Evolutionary conservation across 2,797 vertebrate species (phyloP).

Genomic region (Spinus pinus): DNA sequence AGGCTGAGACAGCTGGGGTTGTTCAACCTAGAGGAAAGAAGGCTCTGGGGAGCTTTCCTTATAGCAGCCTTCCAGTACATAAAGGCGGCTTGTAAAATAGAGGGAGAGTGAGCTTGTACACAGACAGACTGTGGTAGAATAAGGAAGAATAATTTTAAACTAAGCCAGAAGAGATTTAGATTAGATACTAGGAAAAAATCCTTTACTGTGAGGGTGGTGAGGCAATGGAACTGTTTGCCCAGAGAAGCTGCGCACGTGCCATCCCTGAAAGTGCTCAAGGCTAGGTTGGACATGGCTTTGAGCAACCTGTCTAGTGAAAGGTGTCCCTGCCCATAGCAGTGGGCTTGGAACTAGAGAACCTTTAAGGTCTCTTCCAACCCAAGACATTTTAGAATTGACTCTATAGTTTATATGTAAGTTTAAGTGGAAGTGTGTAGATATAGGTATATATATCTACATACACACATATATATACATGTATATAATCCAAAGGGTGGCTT

Average conservation of each 20-base stretch:
- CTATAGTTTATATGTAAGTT: not conserved
- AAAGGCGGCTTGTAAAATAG: not conserved
- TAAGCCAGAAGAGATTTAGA: not conserved
- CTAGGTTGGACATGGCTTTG: not conserved
- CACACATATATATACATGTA: not conserved
- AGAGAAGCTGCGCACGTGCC: not conserved
- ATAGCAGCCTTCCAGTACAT: not conserved
- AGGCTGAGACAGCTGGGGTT: not conserved
- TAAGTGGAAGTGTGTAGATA: not conserved
- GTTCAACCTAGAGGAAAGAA: not conserved
- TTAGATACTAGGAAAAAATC: not conserved
- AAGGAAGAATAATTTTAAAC: not conserved
- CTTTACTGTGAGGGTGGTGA: not conserved
- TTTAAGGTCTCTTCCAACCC: not conserved
- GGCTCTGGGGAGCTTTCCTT: not conserved
- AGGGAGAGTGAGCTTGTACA: not conserved
- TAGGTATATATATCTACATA: not conserved
- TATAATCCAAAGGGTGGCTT: not conserved
- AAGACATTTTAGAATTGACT: not conserved
- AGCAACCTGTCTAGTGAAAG: not conserved
- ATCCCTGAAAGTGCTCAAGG: not conserved
- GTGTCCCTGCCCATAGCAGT: not conserved
- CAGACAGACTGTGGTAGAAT: not conserved
- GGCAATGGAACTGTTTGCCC: not conserved
- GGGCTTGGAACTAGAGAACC: not conserved